Percentiles rank a stretch among this genome's conserved stretches.
Evolutionary conservation across 2,888 invertebrate genomes (phyloP).

Genomic region (Yponomeuta evonymella): DNA sequence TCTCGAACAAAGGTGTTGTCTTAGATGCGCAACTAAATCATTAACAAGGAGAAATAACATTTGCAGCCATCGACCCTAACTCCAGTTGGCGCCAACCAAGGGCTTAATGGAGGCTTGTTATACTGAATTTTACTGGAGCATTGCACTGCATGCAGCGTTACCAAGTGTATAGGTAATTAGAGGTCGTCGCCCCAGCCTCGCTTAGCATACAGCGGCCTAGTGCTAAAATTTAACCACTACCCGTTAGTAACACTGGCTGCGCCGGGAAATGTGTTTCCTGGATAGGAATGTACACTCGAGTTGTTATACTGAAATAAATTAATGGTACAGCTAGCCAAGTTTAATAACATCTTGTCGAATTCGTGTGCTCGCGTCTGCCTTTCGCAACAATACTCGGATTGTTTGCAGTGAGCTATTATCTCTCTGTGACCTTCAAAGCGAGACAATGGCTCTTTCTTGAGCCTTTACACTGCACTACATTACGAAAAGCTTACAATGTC

Average conservation of each 20-base stretch:
- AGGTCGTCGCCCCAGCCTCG: constrained; percentile 57
- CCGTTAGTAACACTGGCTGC: constrained; percentile 23
- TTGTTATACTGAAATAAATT: constrained; percentile 14
- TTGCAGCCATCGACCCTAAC: constrained; percentile 15
- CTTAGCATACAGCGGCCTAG: constrained; percentile 50
- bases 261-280: constrained; percentile 33
- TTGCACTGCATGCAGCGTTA: constrained; percentile 63
- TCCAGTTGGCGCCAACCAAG: constrained; percentile 31
- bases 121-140: constrained; percentile 72
- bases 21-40: constrained; percentile 6
- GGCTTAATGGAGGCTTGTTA: constrained; percentile 69
- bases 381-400: constrained; percentile 18
- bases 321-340: neutral
- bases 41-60: constrained; percentile 5
- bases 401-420: constrained; percentile 17
- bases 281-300: neutral
- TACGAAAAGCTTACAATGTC: constrained; percentile 2
- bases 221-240: constrained; percentile 35
- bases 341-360: neutral
- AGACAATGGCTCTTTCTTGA: constrained; percentile 21
- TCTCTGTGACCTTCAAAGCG: constrained; percentile 21
- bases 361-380: constrained; percentile 9
- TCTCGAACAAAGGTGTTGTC: constrained; percentile 4
- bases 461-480: constrained; percentile 13
- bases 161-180: constrained; percentile 60